A percentile compares a stretch with the other conserved stretches of the same genome.
These are phyloP conservation scores for Saguinus midas DNA, from an alignment of 2,113 vertebrate species.

Conservation along the genomic window DNA sequence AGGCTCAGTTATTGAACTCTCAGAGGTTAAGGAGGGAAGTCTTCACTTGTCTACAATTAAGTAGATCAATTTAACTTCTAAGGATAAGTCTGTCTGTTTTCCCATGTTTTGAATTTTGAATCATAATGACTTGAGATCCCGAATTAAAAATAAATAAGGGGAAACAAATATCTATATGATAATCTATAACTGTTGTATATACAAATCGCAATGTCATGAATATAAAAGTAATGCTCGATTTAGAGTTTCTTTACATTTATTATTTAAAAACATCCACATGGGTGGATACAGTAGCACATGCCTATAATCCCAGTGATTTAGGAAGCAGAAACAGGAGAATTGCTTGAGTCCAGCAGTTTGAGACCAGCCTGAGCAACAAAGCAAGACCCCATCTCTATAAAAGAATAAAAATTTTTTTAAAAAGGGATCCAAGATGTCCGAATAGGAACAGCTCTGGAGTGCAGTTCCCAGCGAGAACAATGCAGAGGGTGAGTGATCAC, in stretches of 20 bases:
- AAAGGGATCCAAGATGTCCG: no score
- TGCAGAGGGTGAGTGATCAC: no score
- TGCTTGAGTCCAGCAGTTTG: no score
- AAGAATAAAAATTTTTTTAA: background rate
- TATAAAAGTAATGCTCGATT: background rate
- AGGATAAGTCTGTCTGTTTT: background rate
- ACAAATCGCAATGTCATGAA: background rate
- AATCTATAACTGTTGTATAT: background rate
- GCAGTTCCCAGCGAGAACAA: no score
- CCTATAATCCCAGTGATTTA: no score
- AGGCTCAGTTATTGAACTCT: background rate
- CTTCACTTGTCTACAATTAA: background rate
- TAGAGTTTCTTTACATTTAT: background rate
- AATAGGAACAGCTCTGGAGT: no score
- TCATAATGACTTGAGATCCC: background rate
- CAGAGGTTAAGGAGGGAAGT: background rate
- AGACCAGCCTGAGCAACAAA: background rate
- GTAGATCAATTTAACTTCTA: background rate
- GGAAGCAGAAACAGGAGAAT: no score
- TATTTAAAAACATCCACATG: background rate
- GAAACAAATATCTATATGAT: background rate
- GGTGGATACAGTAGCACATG: no score
- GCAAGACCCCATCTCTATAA: background rate
- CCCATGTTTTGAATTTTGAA: background rate
- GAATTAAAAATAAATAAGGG: background rate